A percentile compares a stretch with the other conserved stretches of the same genome.
Evolutionary conservation across 2,888 invertebrate species (phyloP).

Genomic region (Nomada goodeniana): DNA sequence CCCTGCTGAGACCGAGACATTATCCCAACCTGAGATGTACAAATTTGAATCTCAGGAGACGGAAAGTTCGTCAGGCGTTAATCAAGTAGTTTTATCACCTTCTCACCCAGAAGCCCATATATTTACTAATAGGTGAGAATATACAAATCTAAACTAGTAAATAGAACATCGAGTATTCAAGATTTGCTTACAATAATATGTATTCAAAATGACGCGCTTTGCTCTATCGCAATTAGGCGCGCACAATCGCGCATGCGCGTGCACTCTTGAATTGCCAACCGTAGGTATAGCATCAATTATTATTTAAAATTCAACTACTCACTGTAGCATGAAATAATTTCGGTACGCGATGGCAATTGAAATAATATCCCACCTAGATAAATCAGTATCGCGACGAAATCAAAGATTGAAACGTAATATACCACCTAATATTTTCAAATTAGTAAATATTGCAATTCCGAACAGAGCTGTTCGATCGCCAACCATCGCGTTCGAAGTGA

Average conservation of each 20-base stretch:
- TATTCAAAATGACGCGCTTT: conserved; percentile 22
- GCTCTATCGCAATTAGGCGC: conserved; percentile 13
- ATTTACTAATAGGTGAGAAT: conserved; percentile 80
- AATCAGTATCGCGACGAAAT: neutral
- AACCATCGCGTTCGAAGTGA: conserved; percentile 26
- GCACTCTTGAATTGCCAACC: neutral
- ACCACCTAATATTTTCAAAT: neutral
- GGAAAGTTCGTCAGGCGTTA: conserved; percentile 71
- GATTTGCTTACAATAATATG: neutral
- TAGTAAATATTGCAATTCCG: neutral
- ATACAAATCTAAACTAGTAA: neutral
- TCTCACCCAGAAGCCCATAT: conserved; percentile 79
- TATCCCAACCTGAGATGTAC: conserved; percentile 77
- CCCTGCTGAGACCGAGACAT: conserved; percentile 79
- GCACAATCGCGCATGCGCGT: conserved; percentile 29
- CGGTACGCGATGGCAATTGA: neutral
- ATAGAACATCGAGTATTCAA: neutral
- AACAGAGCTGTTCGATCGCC: conserved; percentile 28
- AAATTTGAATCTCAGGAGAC: conserved; percentile 75
- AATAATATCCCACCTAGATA: neutral
- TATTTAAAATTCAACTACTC: conserved; percentile 13
- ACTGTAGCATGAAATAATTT: neutral
- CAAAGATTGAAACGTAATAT: neutral
- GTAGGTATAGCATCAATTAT: neutral
- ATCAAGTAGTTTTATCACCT: conserved; percentile 76